These are phyloP conservation scores for Styela plicata DNA, from an alignment of 23 tunicate species.

Conservation along the genomic window DNA sequence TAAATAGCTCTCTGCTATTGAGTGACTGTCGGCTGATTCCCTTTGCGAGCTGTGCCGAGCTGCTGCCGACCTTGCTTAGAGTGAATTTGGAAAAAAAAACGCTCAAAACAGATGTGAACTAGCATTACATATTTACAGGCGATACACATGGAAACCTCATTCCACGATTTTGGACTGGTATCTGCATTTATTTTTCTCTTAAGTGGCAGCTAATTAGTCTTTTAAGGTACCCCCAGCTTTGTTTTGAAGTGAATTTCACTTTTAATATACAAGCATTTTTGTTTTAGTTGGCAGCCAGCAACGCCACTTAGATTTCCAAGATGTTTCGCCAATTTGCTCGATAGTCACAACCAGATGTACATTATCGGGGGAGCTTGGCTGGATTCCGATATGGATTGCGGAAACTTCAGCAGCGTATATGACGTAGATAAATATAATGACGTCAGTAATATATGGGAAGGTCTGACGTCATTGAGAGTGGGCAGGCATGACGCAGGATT, in stretches of 20 bases:
- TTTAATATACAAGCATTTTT: too few relatives aligned
- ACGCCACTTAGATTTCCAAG: constrained; percentile 74
- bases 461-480: constrained; percentile 60
- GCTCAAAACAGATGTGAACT: too few relatives aligned
- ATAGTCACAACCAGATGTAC: constrained; percentile 37
- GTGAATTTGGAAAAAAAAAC: too few relatives aligned
- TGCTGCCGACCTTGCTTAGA: too few relatives aligned
- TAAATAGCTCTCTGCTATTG: too few relatives aligned
- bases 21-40: too few relatives aligned
- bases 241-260: too few relatives aligned
- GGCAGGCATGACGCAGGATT: constrained; percentile 85
- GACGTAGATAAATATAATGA: constrained; percentile 77
- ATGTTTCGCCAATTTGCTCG: constrained; percentile 78
- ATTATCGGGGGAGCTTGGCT: constrained; percentile 90
- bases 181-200: too few relatives aligned
- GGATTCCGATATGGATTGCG: constrained; percentile 73
- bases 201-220: too few relatives aligned
- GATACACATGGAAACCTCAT: not conserved
- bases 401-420: constrained; percentile 85
- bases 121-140: not conserved
- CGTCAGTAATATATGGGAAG: constrained; percentile 73
- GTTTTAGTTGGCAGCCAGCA: constrained; percentile 48
- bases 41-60: too few relatives aligned
- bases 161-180: not conserved
- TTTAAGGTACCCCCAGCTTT: too few relatives aligned